These are phyloP conservation scores for Eupithecia dodoneata DNA, from an alignment of 2,888 invertebrate species.

Conservation along the genomic window DNA sequence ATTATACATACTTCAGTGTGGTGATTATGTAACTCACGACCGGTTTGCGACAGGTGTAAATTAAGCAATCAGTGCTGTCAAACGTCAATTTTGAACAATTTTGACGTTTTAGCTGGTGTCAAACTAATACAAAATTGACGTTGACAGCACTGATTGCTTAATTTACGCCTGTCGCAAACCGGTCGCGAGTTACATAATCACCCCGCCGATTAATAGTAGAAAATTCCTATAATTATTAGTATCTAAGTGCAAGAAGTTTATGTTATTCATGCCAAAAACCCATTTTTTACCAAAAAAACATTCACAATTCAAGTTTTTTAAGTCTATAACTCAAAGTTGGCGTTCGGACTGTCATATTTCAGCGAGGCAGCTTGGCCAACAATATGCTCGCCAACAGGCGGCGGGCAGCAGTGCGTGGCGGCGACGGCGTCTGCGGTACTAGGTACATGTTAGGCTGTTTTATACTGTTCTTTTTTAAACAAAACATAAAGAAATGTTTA, in stretches of 20 bases:
- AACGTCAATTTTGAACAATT: too few relatives aligned
- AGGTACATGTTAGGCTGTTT: slow-evolving; percentile 13
- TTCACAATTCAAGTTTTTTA: slow-evolving; percentile 30
- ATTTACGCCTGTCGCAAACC: too few relatives aligned
- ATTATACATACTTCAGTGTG: not conserved
- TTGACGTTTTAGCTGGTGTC: too few relatives aligned
- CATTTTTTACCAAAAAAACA: not conserved
- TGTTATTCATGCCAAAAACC: not conserved
- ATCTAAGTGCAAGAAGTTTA: not conserved
- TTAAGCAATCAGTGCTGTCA: too few relatives aligned
- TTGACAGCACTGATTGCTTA: too few relatives aligned
- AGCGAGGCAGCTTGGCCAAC: slow-evolving; percentile 52
- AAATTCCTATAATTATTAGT: not conserved
- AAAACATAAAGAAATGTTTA: not conserved
- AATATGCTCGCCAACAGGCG: slow-evolving; percentile 58
- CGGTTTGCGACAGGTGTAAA: too few relatives aligned
- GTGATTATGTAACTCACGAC: too few relatives aligned
- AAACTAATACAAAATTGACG: too few relatives aligned
- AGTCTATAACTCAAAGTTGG: slow-evolving; percentile 54
- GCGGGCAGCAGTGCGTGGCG: slow-evolving; percentile 39
- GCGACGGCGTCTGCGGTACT: slow-evolving; percentile 51
- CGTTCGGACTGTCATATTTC: slow-evolving; percentile 57
- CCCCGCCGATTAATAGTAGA: too few relatives aligned
- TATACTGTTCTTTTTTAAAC: not conserved
- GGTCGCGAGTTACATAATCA: too few relatives aligned